Evolutionary conservation across 2,888 invertebrate species (phyloP).

Genomic region (Aphidoletes aphidimyza): DNA sequence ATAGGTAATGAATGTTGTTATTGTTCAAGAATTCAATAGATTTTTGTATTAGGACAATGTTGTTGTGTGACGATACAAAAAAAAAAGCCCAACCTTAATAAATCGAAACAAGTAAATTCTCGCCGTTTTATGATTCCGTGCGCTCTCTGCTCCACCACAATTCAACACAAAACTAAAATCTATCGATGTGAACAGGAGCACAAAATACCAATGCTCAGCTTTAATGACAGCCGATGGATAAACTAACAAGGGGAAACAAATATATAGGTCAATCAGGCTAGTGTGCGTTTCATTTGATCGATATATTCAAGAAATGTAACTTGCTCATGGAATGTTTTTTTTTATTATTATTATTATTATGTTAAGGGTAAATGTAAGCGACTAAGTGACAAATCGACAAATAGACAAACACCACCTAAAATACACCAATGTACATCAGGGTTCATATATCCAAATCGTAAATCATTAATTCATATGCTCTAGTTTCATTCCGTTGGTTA

Average conservation of each 20-base stretch:
- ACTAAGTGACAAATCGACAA: background rate
- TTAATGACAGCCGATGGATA: background rate
- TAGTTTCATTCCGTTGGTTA: background rate
- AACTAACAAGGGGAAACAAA: background rate
- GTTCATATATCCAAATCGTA: no score
- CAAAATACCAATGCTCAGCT: background rate
- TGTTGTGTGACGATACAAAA: no score
- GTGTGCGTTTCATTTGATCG: no score
- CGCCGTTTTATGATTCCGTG: no score
- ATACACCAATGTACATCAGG: no score
- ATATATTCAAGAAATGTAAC: background rate
- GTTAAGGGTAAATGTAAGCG: constrained; percentile 14
- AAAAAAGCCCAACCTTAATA: no score
- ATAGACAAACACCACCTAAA: background rate
- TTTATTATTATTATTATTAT: no score
- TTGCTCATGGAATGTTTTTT: background rate
- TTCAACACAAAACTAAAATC: background rate
- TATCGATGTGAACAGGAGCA: background rate
- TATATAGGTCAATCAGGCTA: constrained; percentile 31
- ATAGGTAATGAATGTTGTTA: no score
- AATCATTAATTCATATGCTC: background rate
- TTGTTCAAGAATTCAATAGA: no score
- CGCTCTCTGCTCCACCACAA: no score
- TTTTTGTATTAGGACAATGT: no score
- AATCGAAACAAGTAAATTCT: no score